Percentiles rank a stretch among this genome's conserved stretches.
These are phyloP conservation scores for Melipona bicolor DNA, from an alignment of 2,888 invertebrate genomes.

Conservation along the genomic window DNA sequence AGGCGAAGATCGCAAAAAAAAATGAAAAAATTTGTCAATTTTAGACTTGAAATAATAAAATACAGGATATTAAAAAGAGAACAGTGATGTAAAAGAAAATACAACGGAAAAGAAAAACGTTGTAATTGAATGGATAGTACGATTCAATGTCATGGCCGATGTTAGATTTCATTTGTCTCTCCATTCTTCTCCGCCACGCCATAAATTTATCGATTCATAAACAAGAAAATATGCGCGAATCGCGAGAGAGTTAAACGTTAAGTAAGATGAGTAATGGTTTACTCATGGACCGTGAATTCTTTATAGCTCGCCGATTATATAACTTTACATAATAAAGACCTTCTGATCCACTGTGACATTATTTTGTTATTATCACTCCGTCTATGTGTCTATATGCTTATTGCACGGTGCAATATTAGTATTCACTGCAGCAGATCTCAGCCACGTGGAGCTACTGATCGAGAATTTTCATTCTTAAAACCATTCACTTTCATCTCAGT, in stretches of 20 bases:
- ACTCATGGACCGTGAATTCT: constrained; percentile 42
- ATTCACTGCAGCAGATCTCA: neutral
- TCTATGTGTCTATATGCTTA: neutral
- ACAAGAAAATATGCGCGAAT: constrained; percentile 51
- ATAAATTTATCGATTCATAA: constrained; percentile 62
- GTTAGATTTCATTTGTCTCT: constrained; percentile 50
- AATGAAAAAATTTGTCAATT: neutral
- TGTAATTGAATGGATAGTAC: constrained; percentile 27
- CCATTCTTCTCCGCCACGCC: constrained; percentile 20
- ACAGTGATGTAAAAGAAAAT: neutral
- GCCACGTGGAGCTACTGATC: neutral
- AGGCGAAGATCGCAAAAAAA: neutral
- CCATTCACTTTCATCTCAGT: neutral
- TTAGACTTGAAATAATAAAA: neutral
- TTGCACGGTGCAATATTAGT: neutral
- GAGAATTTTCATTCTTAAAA: neutral
- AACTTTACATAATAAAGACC: constrained; percentile 19
- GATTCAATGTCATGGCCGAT: constrained; percentile 54
- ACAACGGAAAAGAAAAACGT: neutral
- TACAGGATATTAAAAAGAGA: no score
- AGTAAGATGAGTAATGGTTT: constrained; percentile 59
- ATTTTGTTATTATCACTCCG: constrained; percentile 20
- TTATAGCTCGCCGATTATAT: constrained; percentile 50
- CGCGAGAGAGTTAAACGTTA: constrained; percentile 53
- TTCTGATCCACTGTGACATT: constrained; percentile 14